These are phyloP conservation scores for Temnothorax unifasciatus DNA, from an alignment of 2,888 invertebrate species.

Conservation along the genomic window DNA sequence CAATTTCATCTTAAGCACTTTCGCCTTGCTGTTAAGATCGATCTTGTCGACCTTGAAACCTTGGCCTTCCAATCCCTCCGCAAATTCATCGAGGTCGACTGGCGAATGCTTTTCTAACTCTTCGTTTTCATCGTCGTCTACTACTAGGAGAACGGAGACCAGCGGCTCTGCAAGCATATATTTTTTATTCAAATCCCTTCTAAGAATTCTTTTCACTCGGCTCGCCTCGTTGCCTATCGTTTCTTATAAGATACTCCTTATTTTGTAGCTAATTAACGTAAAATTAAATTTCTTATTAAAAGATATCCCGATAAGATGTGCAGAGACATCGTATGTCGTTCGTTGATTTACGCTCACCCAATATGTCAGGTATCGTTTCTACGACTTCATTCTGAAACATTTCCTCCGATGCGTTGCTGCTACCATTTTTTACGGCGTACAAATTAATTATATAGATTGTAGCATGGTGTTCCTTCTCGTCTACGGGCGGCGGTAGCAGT, in stretches of 20 bases:
- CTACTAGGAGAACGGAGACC: constrained; percentile 79
- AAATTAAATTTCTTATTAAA: constrained; percentile 8
- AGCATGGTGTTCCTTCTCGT: constrained; percentile 66
- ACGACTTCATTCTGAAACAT: constrained; percentile 77
- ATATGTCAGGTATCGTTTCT: constrained; percentile 74
- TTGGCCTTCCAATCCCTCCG: constrained; percentile 79
- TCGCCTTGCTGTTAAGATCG: constrained; percentile 76
- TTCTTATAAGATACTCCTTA: neutral
- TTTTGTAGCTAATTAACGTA: neutral
- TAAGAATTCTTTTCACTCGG: neutral
- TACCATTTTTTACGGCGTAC: constrained; percentile 80
- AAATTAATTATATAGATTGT: constrained; percentile 82
- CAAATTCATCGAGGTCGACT: constrained; percentile 81
- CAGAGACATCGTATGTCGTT: neutral
- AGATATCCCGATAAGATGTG: neutral
- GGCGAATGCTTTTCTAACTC: constrained; percentile 58
- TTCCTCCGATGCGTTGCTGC: constrained; percentile 77
- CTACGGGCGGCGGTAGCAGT: constrained; percentile 74
- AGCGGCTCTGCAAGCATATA: constrained; percentile 78
- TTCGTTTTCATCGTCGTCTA: constrained; percentile 80
- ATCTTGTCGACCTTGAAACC: constrained; percentile 81
- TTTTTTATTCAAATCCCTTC: neutral
- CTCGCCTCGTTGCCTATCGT: neutral
- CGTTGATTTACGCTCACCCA: constrained; percentile 71
- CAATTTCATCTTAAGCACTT: constrained; percentile 78